phyloP scores from a whole-genome alignment of 2,797 vertebrate genomes.

The Etheostoma perlongum region DNA sequence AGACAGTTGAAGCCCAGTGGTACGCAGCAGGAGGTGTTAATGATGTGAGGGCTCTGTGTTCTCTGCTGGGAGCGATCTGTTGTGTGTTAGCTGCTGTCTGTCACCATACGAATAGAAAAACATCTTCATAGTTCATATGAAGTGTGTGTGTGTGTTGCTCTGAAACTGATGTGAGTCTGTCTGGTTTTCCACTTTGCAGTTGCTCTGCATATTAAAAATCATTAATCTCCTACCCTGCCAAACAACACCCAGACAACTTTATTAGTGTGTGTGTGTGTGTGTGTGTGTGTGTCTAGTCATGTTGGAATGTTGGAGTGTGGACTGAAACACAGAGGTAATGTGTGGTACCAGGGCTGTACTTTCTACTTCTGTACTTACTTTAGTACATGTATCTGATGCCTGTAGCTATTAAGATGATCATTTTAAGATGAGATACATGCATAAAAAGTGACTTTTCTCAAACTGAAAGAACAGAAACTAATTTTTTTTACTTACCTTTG shows the following conservation, averaged over 20 bases:
- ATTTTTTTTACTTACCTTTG: no score
- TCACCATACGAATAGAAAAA: conserved; percentile 72
- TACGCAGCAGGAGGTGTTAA: conserved; percentile 79
- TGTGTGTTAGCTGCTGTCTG: conserved; percentile 77
- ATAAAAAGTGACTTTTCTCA: no score
- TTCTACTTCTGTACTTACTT: not conserved
- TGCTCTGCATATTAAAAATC: conserved; percentile 77
- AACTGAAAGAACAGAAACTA: no score
- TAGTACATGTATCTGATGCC: no score
- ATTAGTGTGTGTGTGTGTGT: conserved; percentile 24
- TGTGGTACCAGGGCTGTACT: not conserved
- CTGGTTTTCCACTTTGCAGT: conserved; percentile 72
- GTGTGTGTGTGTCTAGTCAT: conserved; percentile 9
- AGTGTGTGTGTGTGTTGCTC: conserved; percentile 26
- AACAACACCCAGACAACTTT: conserved; percentile 69
- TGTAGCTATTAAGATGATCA: no score
- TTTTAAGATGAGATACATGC: no score
- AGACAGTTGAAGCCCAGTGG: conserved; percentile 59
- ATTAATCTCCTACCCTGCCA: conserved; percentile 69
- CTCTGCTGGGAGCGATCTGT: conserved; percentile 77
- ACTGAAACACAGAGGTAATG: not conserved
- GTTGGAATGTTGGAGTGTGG: not conserved
- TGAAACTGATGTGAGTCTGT: conserved; percentile 28
- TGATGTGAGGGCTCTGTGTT: conserved; percentile 79
- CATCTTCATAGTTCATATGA: conserved; percentile 66